These are phyloP conservation scores for Eurytoma adleriae DNA, from an alignment of 2,888 invertebrate species.

Conservation along the genomic window DNA sequence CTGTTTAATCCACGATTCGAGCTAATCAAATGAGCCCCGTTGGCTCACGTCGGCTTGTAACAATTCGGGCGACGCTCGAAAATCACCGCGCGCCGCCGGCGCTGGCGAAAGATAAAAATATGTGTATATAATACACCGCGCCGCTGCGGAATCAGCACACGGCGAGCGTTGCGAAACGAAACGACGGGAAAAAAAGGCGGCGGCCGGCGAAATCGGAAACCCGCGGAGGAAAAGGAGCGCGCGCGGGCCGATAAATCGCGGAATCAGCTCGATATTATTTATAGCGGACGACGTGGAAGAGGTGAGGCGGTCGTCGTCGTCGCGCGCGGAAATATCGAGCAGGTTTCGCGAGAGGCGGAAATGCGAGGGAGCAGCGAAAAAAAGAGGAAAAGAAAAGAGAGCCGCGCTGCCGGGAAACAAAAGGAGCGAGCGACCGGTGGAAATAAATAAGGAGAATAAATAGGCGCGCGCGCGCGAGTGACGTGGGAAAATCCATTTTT, in stretches of 20 bases:
- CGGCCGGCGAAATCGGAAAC: not conserved
- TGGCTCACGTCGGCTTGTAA: not conserved
- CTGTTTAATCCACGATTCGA: slow-evolving; percentile 33
- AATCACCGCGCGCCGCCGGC: not conserved
- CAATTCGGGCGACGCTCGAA: not conserved
- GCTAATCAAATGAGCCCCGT: slow-evolving; percentile 2
- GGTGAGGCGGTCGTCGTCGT: not conserved
- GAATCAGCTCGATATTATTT: slow-evolving; percentile 29
- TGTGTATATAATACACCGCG: not conserved
- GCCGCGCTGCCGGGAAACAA: not conserved
- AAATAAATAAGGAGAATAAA: slow-evolving; percentile 19
- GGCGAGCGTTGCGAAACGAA: not conserved
- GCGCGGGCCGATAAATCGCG: slow-evolving; percentile 16
- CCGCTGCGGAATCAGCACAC: too few relatives aligned
- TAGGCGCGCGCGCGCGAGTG: not conserved
- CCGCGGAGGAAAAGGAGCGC: not conserved
- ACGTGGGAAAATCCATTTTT: slow-evolving; percentile 18
- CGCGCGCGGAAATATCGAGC: not conserved
- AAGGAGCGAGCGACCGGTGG: not conserved
- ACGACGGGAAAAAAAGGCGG: not conserved
- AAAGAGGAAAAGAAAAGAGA: not conserved
- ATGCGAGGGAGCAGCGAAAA: not conserved
- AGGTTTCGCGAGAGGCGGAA: not conserved
- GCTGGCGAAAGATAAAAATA: not conserved
- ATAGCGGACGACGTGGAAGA: not conserved